Base-by-base conservation (phyloP, 2,797 vertebrate genomes). In the Esox lucius region DNA sequence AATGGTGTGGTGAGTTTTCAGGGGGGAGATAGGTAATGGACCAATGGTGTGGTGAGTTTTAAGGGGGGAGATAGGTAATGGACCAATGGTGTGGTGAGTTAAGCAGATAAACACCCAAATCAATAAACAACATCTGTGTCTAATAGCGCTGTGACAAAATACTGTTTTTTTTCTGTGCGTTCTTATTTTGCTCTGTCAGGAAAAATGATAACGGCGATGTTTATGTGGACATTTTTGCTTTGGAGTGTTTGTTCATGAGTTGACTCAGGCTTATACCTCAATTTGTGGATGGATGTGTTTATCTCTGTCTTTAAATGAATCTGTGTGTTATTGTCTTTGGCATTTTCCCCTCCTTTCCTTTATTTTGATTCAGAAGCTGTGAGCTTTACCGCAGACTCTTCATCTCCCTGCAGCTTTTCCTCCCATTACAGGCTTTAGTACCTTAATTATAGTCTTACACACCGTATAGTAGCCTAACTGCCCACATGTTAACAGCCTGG, bases 351-450 rank as follows among this genome's bases (percentile, higher is more conserved):
- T 84, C 82, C 83, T 73, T 80, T 82, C 78, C 81, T 72, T 82
- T 83, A 81, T 84, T 80, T 75, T 22, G 76, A 78, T 33, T 51
- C 75, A 67, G 68, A 74, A 75, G 59, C 78, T 71, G 53, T 78
- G 71, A 77, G 68, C 68, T 82, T 67, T 66, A 76, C 70, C 79
- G 75, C 84, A 83, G 83, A 79, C 74, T 84, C 81, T 82, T n/a
- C n/a, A 76, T 85, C 73, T 80, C 81, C 48, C 74, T 75, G 56
- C 68, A 79, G 76, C 72, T 87, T 53, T 87, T 84, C 83, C 84
- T 80, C 71, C 83, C 75, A 88, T 88, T 90, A 88, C 75, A 85
- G 85, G 84, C 81, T 88, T 88, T 16, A 83, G 85, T 87, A 88
- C 85, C 70, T 81, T 83, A 82, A 90, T 90, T 88, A 89, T 84